Conservation (phyloP, 2,888 invertebrate genomes). For the Tetranychus truncatus region DNA sequence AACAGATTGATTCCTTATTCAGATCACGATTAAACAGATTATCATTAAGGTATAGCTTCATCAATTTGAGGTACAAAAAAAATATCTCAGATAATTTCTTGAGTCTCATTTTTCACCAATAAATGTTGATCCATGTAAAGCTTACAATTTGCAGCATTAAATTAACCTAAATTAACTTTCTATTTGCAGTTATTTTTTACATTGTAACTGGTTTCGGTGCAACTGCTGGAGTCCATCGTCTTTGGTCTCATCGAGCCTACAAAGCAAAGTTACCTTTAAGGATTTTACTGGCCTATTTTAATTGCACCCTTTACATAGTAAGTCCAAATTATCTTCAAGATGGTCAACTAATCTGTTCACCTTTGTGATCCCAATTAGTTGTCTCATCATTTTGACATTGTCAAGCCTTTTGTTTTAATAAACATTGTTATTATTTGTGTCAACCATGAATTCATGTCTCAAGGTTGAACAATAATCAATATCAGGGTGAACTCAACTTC, state of each 20-base stretch:
- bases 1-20: no score
- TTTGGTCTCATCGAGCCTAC: conserved; percentile 21
- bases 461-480: background rate
- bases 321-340: background rate
- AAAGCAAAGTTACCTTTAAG: conserved; percentile 16
- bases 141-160: no score
- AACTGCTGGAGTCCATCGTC: conserved; percentile 15
- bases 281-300: conserved; percentile 13
- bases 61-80: no score
- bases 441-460: background rate
- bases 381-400: background rate
- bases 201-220: conserved; percentile 8
- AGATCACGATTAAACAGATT: no score
- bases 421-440: no score
- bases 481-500: background rate
- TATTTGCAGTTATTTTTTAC: conserved; percentile 7
- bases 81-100: no score
- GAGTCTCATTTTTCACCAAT: no score
- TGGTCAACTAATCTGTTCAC: background rate
- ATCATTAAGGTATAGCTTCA: no score
- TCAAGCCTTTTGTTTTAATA: no score
- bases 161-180: background rate
- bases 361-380: background rate
- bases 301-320: conserved; percentile 3
- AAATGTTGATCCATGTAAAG: no score